phyloP scores from a whole-genome alignment of 53 echinoderm and acorn worm genomes.

The Stichopus horrens region DNA sequence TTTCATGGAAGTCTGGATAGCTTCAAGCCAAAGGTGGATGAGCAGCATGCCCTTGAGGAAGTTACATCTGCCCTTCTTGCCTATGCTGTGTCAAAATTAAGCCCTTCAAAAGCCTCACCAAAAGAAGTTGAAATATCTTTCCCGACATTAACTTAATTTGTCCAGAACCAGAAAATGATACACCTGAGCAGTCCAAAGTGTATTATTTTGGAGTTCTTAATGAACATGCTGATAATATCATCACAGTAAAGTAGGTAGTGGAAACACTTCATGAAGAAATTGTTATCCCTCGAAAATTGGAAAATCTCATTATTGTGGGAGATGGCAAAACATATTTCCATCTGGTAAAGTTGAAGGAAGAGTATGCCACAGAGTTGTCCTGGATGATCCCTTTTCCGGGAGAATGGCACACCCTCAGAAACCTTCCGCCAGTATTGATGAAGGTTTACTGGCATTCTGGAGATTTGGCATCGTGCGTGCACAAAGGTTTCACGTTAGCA shows the following conservation, averaged over 20 bases:
- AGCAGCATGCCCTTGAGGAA: conserved; percentile 29
- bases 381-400: conserved; percentile 49
- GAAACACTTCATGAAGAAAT: conserved; percentile 10
- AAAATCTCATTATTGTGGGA: conserved; percentile 50
- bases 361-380: conserved; percentile 42
- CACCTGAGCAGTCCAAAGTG: conserved; percentile 25
- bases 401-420: conserved; percentile 57
- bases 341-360: conserved; percentile 40
- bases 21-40: neutral
- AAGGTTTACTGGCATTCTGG: conserved; percentile 63
- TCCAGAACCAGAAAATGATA: neutral
- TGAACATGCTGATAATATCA: conserved; percentile 57
- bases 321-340: conserved; percentile 51
- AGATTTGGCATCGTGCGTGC: conserved; percentile 25
- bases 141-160: conserved; percentile 18
- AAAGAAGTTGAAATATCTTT: neutral
- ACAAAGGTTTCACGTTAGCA: conserved; percentile 40
- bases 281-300: neutral
- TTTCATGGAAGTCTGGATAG: neutral
- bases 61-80: neutral
- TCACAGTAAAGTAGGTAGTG: conserved; percentile 25
- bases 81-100: conserved; percentile 4
- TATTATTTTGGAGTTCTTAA: conserved; percentile 44
- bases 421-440: conserved; percentile 50
- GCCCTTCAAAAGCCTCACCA: neutral